phyloP scores from a whole-genome alignment of 1,140 invertebrate genomes.

The Neoseiulus cucumeris region DNA sequence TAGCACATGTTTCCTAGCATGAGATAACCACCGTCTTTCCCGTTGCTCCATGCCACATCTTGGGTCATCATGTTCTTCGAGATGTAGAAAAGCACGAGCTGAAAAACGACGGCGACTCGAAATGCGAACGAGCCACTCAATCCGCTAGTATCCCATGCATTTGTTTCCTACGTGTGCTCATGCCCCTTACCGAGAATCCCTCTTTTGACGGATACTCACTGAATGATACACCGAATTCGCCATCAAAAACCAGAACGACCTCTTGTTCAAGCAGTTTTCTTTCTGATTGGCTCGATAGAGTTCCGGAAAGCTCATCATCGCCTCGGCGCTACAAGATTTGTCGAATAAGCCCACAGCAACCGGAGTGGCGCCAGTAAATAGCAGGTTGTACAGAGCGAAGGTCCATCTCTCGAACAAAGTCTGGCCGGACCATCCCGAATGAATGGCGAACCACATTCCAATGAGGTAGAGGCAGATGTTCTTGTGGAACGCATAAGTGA shows the following conservation, averaged over 20 bases:
- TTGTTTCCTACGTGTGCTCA: too few species aligned
- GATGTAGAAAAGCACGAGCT: neutral
- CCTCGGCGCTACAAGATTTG: constrained; percentile 78
- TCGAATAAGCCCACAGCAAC: constrained; percentile 87
- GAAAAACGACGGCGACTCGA: neutral
- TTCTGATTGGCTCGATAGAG: constrained; percentile 48
- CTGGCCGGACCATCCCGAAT: constrained; percentile 94
- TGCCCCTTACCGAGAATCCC: too few species aligned
- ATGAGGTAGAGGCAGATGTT: constrained; percentile 98
- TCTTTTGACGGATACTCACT: constrained; percentile 26
- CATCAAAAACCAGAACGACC: constrained; percentile 93
- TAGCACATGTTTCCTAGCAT: constrained; percentile 84
- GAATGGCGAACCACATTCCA: constrained; percentile 94
- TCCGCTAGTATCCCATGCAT: too few species aligned
- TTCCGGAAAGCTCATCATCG: constrained; percentile 68
- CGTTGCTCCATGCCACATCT: constrained; percentile 65
- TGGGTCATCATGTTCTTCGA: constrained; percentile 12
- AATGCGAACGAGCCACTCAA: too few species aligned
- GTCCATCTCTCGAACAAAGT: constrained; percentile 97
- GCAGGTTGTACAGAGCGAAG: constrained; percentile 87
- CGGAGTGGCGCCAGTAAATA: constrained; percentile 82
- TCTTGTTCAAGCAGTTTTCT: constrained; percentile 21
- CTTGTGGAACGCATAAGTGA: constrained; percentile 99
- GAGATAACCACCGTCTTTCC: constrained; percentile 67
- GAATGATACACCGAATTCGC: constrained; percentile 80